Evolutionary conservation across 2,113 vertebrate genomes (phyloP), one percentile per base, ranked within the genome.

Genomic region (Penelope pileata): DNA sequence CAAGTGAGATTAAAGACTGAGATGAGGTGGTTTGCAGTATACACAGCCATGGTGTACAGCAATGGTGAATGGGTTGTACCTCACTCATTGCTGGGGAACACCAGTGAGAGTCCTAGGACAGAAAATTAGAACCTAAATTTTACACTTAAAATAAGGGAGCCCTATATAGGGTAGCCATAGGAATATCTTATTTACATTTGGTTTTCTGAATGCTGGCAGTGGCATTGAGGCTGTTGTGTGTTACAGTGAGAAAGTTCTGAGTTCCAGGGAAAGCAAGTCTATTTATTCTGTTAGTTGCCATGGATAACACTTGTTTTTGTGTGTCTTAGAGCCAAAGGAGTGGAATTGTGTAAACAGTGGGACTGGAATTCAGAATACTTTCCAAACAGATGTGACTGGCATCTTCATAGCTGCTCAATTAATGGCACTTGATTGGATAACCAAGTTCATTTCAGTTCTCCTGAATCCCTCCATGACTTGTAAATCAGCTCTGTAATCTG

Each of bases 271-370:
- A 90, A 84, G 48, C 60, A 29, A 27, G 22, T 50, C 45, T 91
- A 86, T 94, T 96, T 96, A 56, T 86, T 95, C 60, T 19, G 13
- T 64, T 74, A 56, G 60, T 91, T 91, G n/a, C 68, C 68, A 83
- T 86, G 79, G 83, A 59, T 72, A 94, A 53, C 48, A 34, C 53
- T 82, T 83, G 72, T 17, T 88, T 93, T 77, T 72, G 24, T 36
- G 58, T 3, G 3, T 48, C 66, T 86, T 90, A 78, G n/a, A 82
- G 62, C 32, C 83, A 95, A 78, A 94, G 43, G 8, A 90, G 30
- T 24, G 27, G 56, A 90, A 91, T 56, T 93, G 40, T 21, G 1
- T 83, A 91, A 91, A 93, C 2, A 83, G 27, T 34, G 43, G 60
- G 36, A 58, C n/a, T 1, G 1, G 51, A 88, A 91, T 70, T 84